Percentiles rank a stretch among this genome's conserved stretches.
These are phyloP conservation scores for Hippocampus mohnikei DNA, from an alignment of 2,113 vertebrate genomes.

Conservation along the genomic window DNA sequence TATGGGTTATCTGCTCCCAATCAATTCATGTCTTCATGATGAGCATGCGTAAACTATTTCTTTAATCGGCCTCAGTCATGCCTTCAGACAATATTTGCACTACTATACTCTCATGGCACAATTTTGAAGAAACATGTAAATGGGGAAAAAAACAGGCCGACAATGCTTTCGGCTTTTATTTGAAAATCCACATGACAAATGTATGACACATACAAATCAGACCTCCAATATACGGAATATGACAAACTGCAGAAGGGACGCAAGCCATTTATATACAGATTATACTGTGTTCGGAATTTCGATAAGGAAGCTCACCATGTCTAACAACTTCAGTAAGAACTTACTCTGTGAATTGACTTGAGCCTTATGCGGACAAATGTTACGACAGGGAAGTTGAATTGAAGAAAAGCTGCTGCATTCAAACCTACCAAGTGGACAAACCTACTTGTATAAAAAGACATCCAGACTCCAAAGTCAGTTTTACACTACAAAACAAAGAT, in stretches of 20 bases:
- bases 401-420: neutral
- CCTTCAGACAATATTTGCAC: neutral
- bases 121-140: neutral
- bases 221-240: neutral
- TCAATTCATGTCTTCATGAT: no score
- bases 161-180: conserved; percentile 2
- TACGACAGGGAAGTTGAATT: neutral
- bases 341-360: neutral
- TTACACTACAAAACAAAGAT: conserved; percentile 1
- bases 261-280: neutral
- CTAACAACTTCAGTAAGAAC: neutral
- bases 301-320: neutral
- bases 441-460: conserved; percentile 27
- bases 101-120: neutral
- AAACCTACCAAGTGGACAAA: conserved; percentile 1
- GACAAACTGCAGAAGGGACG: neutral
- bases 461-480: conserved; percentile 5
- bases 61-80: neutral
- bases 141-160: neutral
- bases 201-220: neutral
- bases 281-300: neutral
- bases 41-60: no score
- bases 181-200: conserved; percentile 2
- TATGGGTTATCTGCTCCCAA: no score
- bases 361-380: neutral